Base-by-base conservation (phyloP, 1,140 invertebrate species). In the Fopius arisanus region DNA sequence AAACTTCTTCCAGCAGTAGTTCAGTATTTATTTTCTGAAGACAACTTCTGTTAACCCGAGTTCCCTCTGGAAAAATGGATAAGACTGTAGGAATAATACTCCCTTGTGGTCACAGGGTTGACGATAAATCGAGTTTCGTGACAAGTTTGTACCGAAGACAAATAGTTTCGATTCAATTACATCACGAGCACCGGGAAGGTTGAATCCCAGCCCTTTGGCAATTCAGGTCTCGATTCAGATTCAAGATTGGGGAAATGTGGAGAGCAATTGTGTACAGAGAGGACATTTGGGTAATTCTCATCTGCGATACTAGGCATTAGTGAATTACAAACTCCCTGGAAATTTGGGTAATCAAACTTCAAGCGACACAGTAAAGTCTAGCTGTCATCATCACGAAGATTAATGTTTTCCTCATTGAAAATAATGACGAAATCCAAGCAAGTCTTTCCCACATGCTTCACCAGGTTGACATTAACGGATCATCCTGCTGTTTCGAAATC, bases 91-190 rank as follows among this genome's bases (percentile, higher is more conserved):
- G 19, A 51, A 59, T 59, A 59, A 59, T 59, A 26, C 21, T 59
- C 54, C 54, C 54, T 14, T 59, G 54, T 28, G 54, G 23, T 59
- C 23, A 28, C 54, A 59, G 54, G 19, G 54, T 26, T 59, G 54
- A 26, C 21, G 54, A 59, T 59, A 59, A 59, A 59, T 59, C 23
- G 54, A 59, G 54, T 59, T 59, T 59, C 16, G 54, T 10, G 54
- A 59, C 54, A 59, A 59, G 21, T 59, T 59, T 28, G 19, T 26
- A 23, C 23, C 54, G 21, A 59, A 59, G 54, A 59, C 54, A 59
- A 59, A 59, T 59, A 59, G 54, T 59, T 59, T 23, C 54, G 23
- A 59, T 59, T 59, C 54, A 59, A 59, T 59, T 59, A 23, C 19
- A 23, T 28, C 10, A 23, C 26, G 54, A 59, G 26, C 10, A 19